These are phyloP conservation scores for Hirtodrosophila confusa DNA, from an alignment of 2,888 invertebrate genomes.

Conservation along the genomic window DNA sequence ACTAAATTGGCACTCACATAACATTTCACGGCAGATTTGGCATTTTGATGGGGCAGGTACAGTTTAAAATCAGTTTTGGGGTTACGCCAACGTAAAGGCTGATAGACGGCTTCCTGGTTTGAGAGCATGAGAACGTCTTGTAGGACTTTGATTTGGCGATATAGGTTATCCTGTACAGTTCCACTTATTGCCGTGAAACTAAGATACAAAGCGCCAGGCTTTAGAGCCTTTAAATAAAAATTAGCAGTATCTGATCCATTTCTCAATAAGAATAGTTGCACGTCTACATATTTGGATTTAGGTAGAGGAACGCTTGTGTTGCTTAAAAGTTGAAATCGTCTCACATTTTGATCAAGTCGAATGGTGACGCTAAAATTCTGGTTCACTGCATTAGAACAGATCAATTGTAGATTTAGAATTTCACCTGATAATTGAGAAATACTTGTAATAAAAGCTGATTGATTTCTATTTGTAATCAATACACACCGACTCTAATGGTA, in stretches of 20 bases:
- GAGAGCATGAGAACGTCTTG: background rate
- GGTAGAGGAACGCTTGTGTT: background rate
- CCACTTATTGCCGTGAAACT: constrained; percentile 15
- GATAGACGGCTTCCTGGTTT: background rate
- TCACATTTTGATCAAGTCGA: background rate
- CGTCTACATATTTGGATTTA: background rate
- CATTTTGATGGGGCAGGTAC: background rate
- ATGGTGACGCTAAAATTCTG: background rate
- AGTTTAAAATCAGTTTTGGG: background rate
- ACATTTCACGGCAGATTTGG: constrained; percentile 18
- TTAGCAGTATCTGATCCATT: background rate
- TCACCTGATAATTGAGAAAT: constrained; percentile 26
- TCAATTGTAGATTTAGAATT: constrained; percentile 15
- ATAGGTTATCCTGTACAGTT: background rate
- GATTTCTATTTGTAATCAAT: background rate
- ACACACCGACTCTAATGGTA: constrained; percentile 31
- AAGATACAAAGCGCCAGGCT: constrained; percentile 3
- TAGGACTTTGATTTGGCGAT: background rate
- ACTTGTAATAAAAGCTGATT: background rate
- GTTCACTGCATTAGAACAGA: constrained; percentile 18
- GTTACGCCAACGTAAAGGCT: fast-evolving
- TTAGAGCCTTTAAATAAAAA: constrained; percentile 8
- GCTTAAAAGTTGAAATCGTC: constrained; percentile 1
- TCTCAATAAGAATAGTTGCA: background rate
- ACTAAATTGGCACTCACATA: constrained; percentile 11